Evolutionary conservation across 2,888 invertebrate genomes (phyloP).

Genomic region (Agrotis ipsilon): DNA sequence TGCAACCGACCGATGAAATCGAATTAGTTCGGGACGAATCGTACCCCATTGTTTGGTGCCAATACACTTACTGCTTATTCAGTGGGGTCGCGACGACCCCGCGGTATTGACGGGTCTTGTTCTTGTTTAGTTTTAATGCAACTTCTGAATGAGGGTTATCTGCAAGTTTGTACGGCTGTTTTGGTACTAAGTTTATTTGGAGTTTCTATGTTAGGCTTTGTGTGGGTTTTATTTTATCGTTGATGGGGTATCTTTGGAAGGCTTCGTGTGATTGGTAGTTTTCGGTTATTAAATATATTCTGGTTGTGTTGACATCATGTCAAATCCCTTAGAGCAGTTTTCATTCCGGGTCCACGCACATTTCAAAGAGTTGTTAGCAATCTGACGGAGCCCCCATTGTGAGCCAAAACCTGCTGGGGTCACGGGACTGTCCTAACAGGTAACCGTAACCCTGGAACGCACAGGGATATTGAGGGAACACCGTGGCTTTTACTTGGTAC

Average conservation of each 20-base stretch:
- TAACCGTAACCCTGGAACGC: too few species aligned
- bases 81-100: constrained; percentile 44
- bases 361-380: too few species aligned
- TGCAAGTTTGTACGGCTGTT: constrained; percentile 43
- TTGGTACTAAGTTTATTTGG: constrained; percentile 32
- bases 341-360: too few species aligned
- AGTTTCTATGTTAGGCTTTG: constrained; percentile 10
- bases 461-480: too few species aligned
- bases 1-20: constrained; percentile 55
- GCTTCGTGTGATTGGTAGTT: not conserved
- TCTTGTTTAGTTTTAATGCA: constrained; percentile 60
- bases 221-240: constrained; percentile 28
- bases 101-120: constrained; percentile 36
- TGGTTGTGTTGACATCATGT: too few species aligned
- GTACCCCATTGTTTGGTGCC: constrained; percentile 63
- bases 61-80: constrained; percentile 66
- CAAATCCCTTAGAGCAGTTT: too few species aligned
- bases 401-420: too few species aligned
- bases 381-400: too few species aligned
- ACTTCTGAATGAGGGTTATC: constrained; percentile 48
- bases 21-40: constrained; percentile 64
- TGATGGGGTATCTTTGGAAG: not conserved
- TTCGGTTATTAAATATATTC: not conserved
- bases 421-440: too few species aligned
- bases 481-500: too few species aligned